These are phyloP conservation scores for Cololabis saira DNA, from an alignment of 2,113 vertebrate genomes.

Conservation along the genomic window DNA sequence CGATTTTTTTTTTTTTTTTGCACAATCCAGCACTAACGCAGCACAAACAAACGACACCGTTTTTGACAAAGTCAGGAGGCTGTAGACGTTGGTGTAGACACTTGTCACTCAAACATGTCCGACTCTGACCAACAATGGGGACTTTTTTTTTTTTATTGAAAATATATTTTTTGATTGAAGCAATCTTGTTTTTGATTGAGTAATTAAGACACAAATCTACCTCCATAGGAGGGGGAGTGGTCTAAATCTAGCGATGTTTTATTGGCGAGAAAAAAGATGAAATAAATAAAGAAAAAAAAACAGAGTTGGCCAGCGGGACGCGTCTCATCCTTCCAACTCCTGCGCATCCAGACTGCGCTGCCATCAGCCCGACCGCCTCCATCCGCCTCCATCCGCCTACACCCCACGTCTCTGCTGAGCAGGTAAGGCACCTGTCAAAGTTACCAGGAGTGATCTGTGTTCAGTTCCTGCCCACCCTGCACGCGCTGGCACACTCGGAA, in stretches of 20 bases:
- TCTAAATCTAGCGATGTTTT: constrained; percentile 47
- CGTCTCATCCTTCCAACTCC: constrained; percentile 35
- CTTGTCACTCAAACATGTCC: too few species aligned
- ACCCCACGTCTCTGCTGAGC: constrained; percentile 37
- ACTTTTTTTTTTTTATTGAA: background rate
- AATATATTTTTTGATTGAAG: too few species aligned
- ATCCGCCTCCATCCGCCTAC: background rate
- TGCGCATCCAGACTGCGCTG: constrained; percentile 8
- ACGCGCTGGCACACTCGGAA: too few species aligned
- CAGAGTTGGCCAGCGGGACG: constrained; percentile 58
- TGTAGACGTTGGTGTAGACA: too few species aligned
- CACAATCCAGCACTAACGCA: too few species aligned
- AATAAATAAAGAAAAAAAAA: constrained; percentile 17
- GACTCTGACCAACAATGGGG: background rate
- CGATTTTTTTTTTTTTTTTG: too few species aligned
- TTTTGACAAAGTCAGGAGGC: too few species aligned
- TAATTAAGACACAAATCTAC: too few species aligned
- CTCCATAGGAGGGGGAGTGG: constrained; percentile 62
- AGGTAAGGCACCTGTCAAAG: constrained; percentile 63
- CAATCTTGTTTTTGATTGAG: too few species aligned
- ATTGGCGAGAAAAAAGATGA: constrained; percentile 24
- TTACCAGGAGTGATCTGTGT: constrained; percentile 26
- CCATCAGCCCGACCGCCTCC: background rate
- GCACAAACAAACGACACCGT: too few species aligned
- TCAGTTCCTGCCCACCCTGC: background rate